Percentiles rank a stretch among this genome's conserved stretches.
Evolutionary conservation across 1,140 invertebrate species (phyloP).

Genomic region (Holotrichia oblita): DNA sequence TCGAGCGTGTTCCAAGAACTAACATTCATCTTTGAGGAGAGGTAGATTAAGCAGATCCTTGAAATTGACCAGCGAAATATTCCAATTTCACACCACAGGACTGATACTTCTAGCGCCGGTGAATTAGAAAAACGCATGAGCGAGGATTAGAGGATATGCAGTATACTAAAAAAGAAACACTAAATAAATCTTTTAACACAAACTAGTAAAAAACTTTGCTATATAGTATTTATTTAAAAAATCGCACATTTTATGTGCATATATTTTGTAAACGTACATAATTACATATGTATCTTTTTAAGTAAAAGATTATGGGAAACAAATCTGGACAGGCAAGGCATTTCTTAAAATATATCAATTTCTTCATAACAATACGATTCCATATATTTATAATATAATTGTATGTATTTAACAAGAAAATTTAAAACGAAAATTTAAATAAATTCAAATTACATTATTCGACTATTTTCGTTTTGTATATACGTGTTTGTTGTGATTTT

Average conservation of each 20-base stretch:
- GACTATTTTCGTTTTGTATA: constrained; percentile 38
- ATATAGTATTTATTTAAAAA: constrained; percentile 46
- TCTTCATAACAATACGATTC: constrained; percentile 8
- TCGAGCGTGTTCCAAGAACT: no score
- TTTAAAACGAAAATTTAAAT: constrained; percentile 18
- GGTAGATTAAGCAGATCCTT: no score
- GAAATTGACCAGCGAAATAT: no score
- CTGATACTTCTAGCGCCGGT: no score
- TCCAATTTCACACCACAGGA: no score
- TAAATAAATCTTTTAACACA: no score
- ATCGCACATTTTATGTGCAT: constrained; percentile 44
- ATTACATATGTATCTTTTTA: constrained; percentile 40
- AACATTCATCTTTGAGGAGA: no score
- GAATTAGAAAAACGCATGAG: no score
- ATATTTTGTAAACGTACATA: constrained; percentile 45
- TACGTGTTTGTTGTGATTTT: constrained; percentile 28
- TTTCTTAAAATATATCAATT: constrained; percentile 37
- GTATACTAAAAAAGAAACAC: constrained; percentile 29
- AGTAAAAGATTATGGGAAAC: constrained; percentile 21
- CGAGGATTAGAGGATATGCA: no score
- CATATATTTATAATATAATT: neutral
- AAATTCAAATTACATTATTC: constrained; percentile 44
- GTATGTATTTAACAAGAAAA: constrained; percentile 24
- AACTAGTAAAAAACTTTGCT: constrained; percentile 29
- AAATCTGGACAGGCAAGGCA: constrained; percentile 39